Evolutionary conservation across 2,113 vertebrate genomes (phyloP), one percentile per base, ranked within the genome.

Genomic region (Nansenia antarctica): DNA sequence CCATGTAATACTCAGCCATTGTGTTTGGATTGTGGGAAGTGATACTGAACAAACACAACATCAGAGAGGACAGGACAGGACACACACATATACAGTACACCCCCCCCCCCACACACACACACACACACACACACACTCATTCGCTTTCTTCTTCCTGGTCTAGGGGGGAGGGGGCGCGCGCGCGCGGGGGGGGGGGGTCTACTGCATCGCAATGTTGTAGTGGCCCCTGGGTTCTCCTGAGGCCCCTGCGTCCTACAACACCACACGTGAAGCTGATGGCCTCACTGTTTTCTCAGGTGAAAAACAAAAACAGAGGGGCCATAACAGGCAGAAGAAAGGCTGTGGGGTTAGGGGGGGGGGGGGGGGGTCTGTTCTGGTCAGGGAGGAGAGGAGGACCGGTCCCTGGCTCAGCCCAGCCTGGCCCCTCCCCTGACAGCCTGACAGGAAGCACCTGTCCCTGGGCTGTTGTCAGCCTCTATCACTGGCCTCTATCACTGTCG

Each of bases 361-460:
- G n/a, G n/a, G n/a, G 42, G 42, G 12, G 3, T 45, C 42, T 18
- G 42, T 12, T 18, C 12, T 18, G 42, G 42, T 18, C 42, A 7
- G 42, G n/a, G 42, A 45, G 42, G 42, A n/a, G n/a, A n/a, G n/a
- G n/a, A n/a, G n/a, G n/a, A n/a, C n/a, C n/a, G n/a, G n/a, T n/a
- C n/a, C n/a, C n/a, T n/a, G n/a, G n/a, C n/a, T n/a, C n/a, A n/a
- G n/a, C n/a, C n/a, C n/a, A n/a, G n/a, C 39, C 39, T 42, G 14
- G 14, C 9, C n/a, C n/a, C n/a, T n/a, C n/a, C n/a, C n/a, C n/a
- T n/a, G n/a, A n/a, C n/a, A 45, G 42, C 26, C 62, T 20, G 62
- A 80, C 29, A 90, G 91, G 91, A 92, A 91, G 86, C 91, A 92
- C 90, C 91, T 92, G 91, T 80, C 81, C 53, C 59, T 31, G 45